phyloP scores from a whole-genome alignment of 2,888 invertebrate species.

The Amitus sp. region DNA sequence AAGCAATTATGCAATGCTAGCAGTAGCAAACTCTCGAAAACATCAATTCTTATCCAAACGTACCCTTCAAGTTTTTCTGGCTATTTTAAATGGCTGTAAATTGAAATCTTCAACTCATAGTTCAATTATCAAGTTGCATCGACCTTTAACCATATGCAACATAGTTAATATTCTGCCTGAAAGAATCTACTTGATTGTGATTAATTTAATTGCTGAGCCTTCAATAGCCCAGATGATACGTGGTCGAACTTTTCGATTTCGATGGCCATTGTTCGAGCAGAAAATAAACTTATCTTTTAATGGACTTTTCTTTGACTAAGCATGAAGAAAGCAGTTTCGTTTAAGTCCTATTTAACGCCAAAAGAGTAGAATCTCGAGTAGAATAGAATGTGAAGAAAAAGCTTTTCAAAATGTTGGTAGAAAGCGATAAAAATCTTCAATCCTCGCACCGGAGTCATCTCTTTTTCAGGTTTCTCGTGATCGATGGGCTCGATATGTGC shows the following conservation, averaged over 20 bases:
- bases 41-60: too few species aligned
- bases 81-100: too few species aligned
- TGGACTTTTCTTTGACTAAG: background rate
- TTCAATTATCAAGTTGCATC: too few species aligned
- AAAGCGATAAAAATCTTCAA: constrained; percentile 2
- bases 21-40: too few species aligned
- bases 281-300: constrained; percentile 2
- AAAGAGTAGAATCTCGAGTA: too few species aligned
- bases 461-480: background rate
- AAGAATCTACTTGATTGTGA: background rate
- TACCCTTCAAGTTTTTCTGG: too few species aligned
- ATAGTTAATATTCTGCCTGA: too few species aligned
- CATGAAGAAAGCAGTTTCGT: constrained; percentile 2
- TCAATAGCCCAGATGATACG: background rate
- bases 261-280: background rate
- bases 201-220: background rate
- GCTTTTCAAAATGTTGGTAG: constrained; percentile 3
- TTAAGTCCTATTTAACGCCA: background rate
- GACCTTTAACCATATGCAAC: too few species aligned
- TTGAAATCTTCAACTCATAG: too few species aligned
- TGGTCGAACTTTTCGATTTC: background rate
- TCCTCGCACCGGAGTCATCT: background rate
- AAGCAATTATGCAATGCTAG: too few species aligned
- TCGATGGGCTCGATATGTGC: constrained; percentile 1
- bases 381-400: too few species aligned